Evolutionary conservation across 2,113 vertebrate genomes (phyloP), one percentile per base, ranked within the genome.

Genomic region (Tricholaema leucomelas): DNA sequence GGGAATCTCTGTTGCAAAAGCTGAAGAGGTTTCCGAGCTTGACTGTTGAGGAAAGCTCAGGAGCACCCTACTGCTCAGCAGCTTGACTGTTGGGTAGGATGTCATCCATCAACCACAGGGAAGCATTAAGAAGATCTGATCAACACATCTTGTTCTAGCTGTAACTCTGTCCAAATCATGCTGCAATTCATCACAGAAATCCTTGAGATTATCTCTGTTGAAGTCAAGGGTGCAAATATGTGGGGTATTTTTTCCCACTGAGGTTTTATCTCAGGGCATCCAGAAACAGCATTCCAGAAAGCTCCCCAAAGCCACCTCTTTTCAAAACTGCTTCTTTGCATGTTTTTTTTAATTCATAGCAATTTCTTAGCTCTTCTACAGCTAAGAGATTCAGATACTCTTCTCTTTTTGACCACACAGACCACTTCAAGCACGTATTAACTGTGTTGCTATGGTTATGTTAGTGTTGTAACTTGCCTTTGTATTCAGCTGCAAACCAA

Each of bases 371-470:
- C 77, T 79, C 38, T 86, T 21, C 63, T 76, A 44, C 17, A 35
- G 50, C n/a, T 61, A 50, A 89, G 36, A 23, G 44, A 31, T 73
- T 82, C 64, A 73, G 46, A 70, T 72, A 87, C 55, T 92, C 74
- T 85, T 50, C 56, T 82, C 46, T 65, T 63, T 92, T 79, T 93
- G 89, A 87, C 87, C 91, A 87, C 74, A 59, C 16, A 19, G 79
- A 93, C 85, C n/a, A 85, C 88, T 93, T 91, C 72, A 72, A 93
- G 60, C 78, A 71, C 79, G 28, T 50, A 36, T 40, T 72, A 81
- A 81, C 24, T 76, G 64, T 8, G 69, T 94, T 92, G 85, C 91
- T 64, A 92, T 94, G 95, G 94, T 95, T 95, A 94, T 93, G 65
- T 64, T 76, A 90, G 85, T 40, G 50, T 59, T 59, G 81, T 71